phyloP scores from a whole-genome alignment of 1,140 invertebrate species.

The Sarcophaga bullata region DNA sequence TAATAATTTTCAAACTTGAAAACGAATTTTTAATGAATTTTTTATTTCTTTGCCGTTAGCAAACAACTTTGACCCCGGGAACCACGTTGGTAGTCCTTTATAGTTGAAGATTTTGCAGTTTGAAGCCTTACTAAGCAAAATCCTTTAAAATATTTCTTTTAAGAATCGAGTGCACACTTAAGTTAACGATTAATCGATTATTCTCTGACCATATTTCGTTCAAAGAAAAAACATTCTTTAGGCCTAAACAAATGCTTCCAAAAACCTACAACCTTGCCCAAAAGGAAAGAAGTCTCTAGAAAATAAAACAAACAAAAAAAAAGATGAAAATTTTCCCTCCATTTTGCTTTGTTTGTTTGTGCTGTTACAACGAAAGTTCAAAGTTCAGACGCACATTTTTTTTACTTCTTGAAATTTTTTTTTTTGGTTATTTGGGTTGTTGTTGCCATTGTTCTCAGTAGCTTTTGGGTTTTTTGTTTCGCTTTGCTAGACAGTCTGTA shows the following conservation, averaged over 20 bases:
- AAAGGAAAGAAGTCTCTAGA: background rate
- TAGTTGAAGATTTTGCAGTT: no score
- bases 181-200: no score
- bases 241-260: background rate
- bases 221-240: no score
- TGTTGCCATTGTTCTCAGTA: background rate
- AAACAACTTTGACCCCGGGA: no score
- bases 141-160: no score
- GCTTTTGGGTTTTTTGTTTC: background rate
- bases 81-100: no score
- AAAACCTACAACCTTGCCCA: background rate
- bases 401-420: background rate
- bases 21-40: no score
- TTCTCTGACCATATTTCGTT: no score
- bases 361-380: background rate
- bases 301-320: background rate
- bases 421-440: background rate
- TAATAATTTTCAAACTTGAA: no score
- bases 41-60: no score
- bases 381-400: conserved; percentile 33
- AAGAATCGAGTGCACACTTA: no score
- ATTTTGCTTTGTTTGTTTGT: conserved; percentile 21
- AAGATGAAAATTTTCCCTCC: background rate
- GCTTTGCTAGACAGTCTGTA: background rate
- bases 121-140: no score